These are phyloP conservation scores for Lasioglossum villosulum DNA, from an alignment of 2,888 invertebrate species.

Conservation along the genomic window DNA sequence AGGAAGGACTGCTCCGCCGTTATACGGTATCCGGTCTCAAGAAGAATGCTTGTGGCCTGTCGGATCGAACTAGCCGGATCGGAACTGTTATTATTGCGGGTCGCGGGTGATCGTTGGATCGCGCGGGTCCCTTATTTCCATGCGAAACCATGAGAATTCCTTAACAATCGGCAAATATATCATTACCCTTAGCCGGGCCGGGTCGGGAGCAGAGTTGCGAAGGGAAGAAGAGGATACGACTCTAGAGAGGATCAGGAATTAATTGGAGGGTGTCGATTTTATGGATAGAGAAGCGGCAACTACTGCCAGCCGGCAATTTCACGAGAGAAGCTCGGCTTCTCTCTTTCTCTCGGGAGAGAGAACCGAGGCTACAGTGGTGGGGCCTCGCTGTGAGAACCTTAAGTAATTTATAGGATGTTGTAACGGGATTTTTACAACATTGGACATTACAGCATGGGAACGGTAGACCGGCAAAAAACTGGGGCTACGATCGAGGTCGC, in stretches of 20 bases:
- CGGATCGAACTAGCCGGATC: conserved; percentile 23
- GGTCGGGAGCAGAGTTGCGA: not conserved
- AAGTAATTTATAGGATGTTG: conserved; percentile 79
- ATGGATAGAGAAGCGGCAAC: conserved; percentile 57
- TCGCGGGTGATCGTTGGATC: conserved; percentile 9
- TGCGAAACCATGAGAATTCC: conserved; percentile 60
- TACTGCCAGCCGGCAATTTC: conserved; percentile 64
- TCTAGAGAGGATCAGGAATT: conserved; percentile 49
- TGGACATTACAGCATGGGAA: conserved; percentile 79
- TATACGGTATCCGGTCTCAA: not conserved
- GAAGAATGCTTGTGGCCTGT: conserved; percentile 15
- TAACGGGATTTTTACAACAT: conserved; percentile 77
- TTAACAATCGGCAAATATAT: conserved; percentile 62
- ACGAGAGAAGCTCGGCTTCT: conserved; percentile 21
- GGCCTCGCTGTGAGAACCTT: conserved; percentile 75
- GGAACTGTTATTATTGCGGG: conserved; percentile 47
- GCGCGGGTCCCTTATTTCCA: conserved; percentile 53
- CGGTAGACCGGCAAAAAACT: conserved; percentile 78
- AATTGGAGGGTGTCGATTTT: conserved; percentile 66
- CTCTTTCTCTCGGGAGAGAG: conserved; percentile 10
- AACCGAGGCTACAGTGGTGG: conserved; percentile 42
- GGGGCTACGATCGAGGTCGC: conserved; percentile 78
- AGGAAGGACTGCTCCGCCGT: not conserved
- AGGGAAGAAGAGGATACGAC: conserved; percentile 25
- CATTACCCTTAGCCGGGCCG: conserved; percentile 48